phyloP scores from a whole-genome alignment of 2,888 invertebrate species.

The Drosophila robusta region DNA sequence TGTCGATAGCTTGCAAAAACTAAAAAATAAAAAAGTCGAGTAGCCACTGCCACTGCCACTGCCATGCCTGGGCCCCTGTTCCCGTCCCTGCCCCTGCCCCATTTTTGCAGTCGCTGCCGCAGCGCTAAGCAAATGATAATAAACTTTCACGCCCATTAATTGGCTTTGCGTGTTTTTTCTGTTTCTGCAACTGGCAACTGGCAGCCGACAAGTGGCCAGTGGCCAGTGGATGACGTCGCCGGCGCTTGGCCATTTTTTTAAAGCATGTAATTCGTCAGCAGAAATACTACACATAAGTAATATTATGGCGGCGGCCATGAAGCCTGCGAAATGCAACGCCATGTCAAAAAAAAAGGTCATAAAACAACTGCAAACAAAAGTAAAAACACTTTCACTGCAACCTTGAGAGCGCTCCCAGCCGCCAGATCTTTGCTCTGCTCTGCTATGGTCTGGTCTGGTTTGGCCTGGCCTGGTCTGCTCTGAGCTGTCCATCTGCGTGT shows the following conservation, averaged over 20 bases:
- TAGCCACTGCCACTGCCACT: conserved; percentile 34
- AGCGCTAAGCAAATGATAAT: conserved; percentile 71
- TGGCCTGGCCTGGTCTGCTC: conserved; percentile 2
- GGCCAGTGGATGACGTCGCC: conserved; percentile 36
- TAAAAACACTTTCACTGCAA: conserved; percentile 82
- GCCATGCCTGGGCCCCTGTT: neutral
- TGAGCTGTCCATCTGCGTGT: conserved; percentile 21
- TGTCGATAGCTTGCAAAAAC: conserved; percentile 18
- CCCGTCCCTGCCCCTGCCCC: conserved; percentile 5
- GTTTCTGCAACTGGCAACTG: conserved; percentile 24
- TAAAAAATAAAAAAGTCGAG: conserved; percentile 29
- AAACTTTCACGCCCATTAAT: conserved; percentile 81
- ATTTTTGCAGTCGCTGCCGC: conserved; percentile 32
- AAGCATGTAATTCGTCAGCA: conserved; percentile 77
- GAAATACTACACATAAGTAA: conserved; percentile 37
- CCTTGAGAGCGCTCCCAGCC: conserved; percentile 58
- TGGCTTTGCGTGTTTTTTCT: conserved; percentile 72
- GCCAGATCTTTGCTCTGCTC: conserved; percentile 1
- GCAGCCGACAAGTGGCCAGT: conserved; percentile 31
- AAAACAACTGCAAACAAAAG: conserved; percentile 67
- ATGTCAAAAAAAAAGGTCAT: conserved; percentile 52
- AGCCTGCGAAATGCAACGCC: conserved; percentile 71
- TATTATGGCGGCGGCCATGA: conserved; percentile 54
- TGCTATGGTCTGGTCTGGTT: neutral
- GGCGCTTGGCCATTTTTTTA: conserved; percentile 60